A percentile compares a stretch with the other conserved stretches of the same genome.
Conservation (phyloP, 1,140 invertebrate species). For the Euura saliciscinereae region DNA sequence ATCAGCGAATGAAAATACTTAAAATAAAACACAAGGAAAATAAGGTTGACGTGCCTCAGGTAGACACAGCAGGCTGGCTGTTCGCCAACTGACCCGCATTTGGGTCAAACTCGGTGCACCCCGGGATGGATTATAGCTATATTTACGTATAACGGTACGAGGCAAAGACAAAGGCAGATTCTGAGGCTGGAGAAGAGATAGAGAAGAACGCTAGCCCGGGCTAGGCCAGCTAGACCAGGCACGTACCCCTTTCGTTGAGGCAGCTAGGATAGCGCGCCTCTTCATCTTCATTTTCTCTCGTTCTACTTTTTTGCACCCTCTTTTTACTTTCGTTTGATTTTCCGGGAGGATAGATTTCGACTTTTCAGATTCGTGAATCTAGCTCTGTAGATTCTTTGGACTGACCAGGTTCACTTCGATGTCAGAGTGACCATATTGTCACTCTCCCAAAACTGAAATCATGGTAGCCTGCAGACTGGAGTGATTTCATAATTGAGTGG, state of each 20-base stretch:
- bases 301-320: too few relatives aligned
- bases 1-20: neutral
- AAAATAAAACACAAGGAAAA: conserved; percentile 2
- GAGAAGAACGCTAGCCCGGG: neutral
- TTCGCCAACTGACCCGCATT: conserved; percentile 46
- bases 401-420: too few relatives aligned
- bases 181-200: neutral
- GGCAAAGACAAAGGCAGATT: neutral
- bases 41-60: conserved; percentile 17
- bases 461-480: too few relatives aligned
- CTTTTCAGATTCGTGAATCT: too few relatives aligned
- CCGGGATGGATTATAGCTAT: neutral
- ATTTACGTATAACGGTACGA: neutral
- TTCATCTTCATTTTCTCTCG: too few relatives aligned
- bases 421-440: too few relatives aligned
- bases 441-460: too few relatives aligned
- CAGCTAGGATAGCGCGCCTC: neutral
- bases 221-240: too few relatives aligned
- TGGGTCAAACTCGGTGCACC: conserved; percentile 40
- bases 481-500: too few relatives aligned
- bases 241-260: neutral
- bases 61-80: conserved; percentile 45
- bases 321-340: too few relatives aligned
- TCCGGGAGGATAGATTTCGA: too few relatives aligned
- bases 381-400: too few relatives aligned